Conservation (phyloP, 2,113 vertebrate species). For the Austrofundulus limnaeus region DNA sequence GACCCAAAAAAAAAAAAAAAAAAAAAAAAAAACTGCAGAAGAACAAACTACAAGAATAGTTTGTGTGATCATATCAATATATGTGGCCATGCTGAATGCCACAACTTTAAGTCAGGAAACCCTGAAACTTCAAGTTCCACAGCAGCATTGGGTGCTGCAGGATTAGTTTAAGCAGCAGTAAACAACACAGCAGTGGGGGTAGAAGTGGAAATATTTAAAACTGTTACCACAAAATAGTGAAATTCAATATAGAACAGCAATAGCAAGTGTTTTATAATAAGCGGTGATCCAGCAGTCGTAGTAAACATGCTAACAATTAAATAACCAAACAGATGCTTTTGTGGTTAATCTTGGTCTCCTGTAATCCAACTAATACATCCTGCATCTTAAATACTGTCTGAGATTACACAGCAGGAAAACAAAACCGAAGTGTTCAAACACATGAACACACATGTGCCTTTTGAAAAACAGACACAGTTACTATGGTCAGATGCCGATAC, state of each 20-base stretch:
- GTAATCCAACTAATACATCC: constrained; percentile 61
- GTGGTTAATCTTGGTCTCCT: constrained; percentile 42
- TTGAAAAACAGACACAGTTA: neutral
- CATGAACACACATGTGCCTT: neutral
- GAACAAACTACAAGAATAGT: too few species aligned
- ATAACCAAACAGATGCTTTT: constrained; percentile 49
- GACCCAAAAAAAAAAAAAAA: too few species aligned
- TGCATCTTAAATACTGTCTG: constrained; percentile 16
- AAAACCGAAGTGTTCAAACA: neutral
- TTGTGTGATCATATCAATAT: too few species aligned
- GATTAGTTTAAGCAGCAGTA: neutral
- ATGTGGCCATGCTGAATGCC: too few species aligned
- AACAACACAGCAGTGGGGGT: neutral
- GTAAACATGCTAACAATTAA: constrained; percentile 11
- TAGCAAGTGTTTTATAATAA: neutral
- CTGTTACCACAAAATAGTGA: neutral
- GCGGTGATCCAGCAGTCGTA: neutral
- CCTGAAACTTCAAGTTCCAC: too few species aligned
- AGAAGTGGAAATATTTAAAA: neutral
- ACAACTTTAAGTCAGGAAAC: too few species aligned
- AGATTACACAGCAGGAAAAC: constrained; percentile 1
- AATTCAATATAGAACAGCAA: constrained; percentile 3
- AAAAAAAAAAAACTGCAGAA: too few species aligned
- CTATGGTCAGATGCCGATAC: neutral
- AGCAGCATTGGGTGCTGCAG: too few species aligned